These are phyloP conservation scores for Schmidtea mediterranea DNA, from an alignment of 1,140 invertebrate genomes.

Conservation along the genomic window DNA sequence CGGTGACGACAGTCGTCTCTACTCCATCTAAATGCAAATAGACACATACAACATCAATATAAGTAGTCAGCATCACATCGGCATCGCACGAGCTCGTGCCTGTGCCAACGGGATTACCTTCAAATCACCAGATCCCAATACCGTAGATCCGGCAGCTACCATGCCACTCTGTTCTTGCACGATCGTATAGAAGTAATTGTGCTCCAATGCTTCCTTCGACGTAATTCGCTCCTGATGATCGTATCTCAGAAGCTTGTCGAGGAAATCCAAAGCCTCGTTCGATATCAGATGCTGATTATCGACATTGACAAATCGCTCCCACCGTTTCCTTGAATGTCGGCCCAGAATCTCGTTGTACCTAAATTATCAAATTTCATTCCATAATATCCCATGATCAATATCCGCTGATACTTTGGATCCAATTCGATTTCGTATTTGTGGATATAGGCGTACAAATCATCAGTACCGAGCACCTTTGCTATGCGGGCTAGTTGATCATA, in stretches of 20 bases:
- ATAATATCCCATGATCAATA: too few relatives aligned
- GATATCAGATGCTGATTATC: conserved; percentile 97
- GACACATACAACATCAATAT: too few relatives aligned
- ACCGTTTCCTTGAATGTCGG: conserved; percentile 80
- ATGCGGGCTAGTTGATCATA: conserved; percentile 98
- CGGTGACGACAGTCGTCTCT: too few relatives aligned
- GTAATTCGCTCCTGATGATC: conserved; percentile 94
- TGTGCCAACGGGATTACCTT: too few relatives aligned
- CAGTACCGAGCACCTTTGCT: conserved; percentile 93
- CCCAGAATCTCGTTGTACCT: conserved; percentile 1
- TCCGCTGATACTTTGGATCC: conserved; percentile 38
- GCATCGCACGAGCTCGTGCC: too few relatives aligned
- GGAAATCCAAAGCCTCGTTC: conserved; percentile 86
- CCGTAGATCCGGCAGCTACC: too few relatives aligned
- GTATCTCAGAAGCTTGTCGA: conserved; percentile 86
- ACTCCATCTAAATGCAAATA: too few relatives aligned
- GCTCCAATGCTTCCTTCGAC: conserved; percentile 52
- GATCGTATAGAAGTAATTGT: background rate
- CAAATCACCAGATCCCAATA: too few relatives aligned
- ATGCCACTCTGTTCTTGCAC: too few relatives aligned
- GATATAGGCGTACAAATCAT: conserved; percentile 93
- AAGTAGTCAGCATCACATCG: too few relatives aligned
- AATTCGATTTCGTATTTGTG: conserved; percentile 98
- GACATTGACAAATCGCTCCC: conserved; percentile 95
- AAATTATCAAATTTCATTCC: too few relatives aligned